Percentiles rank a stretch among this genome's conserved stretches.
phyloP scores from a whole-genome alignment of 2,797 vertebrate species.

The Mormyrops boulengeri region DNA sequence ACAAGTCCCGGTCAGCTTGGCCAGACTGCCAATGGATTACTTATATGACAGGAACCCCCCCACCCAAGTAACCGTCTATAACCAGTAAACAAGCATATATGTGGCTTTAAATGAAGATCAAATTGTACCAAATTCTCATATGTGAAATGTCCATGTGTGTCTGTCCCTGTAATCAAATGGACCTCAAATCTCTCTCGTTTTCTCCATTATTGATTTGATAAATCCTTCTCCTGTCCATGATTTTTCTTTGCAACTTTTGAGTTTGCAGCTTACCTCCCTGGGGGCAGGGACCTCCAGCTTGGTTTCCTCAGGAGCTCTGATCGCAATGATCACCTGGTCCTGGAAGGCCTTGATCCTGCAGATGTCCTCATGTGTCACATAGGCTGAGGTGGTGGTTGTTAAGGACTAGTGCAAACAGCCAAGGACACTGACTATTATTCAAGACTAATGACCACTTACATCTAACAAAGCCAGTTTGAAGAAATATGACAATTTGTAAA shows the following conservation, averaged over 20 bases:
- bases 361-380: constrained; percentile 81
- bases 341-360: constrained; percentile 68
- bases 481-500: not conserved
- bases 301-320: constrained; percentile 86
- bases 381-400: constrained; percentile 65
- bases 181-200: not conserved
- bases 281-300: constrained; percentile 81
- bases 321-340: constrained; percentile 77
- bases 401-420: constrained; percentile 41
- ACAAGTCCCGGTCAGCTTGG: not conserved
- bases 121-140: not conserved
- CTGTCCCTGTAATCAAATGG: not conserved
- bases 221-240: not conserved
- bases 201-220: not conserved
- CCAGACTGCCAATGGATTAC: not conserved
- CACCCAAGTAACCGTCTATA: not conserved
- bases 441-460: not conserved
- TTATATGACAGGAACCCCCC: not conserved
- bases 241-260: not conserved
- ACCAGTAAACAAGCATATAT: not conserved
- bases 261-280: constrained; percentile 60
- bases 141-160: not conserved
- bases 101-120: not conserved
- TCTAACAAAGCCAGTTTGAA: not conserved
- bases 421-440: not conserved